Evolutionary conservation across 2,113 vertebrate genomes (phyloP).

Genomic region (Ciconia stormi): DNA sequence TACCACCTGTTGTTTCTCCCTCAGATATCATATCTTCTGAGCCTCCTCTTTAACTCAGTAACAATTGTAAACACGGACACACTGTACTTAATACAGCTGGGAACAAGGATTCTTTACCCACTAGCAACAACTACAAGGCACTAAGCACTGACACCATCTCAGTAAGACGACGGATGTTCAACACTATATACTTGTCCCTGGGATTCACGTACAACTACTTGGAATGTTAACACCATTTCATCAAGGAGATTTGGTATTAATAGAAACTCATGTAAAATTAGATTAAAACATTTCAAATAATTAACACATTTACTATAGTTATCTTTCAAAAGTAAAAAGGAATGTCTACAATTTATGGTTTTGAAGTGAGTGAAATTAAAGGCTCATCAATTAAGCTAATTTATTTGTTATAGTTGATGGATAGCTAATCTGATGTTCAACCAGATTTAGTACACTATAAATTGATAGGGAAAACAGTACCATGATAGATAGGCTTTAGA

Average conservation of each 20-base stretch:
- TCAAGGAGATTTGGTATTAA: neutral
- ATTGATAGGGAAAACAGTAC: neutral
- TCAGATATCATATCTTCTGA: neutral
- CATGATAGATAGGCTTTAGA: neutral
- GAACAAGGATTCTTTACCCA: neutral
- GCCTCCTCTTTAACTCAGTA: neutral
- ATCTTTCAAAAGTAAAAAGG: neutral
- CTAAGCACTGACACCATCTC: neutral
- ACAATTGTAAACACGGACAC: neutral
- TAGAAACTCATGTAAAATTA: neutral
- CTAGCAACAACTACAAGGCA: neutral
- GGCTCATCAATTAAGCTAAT: neutral
- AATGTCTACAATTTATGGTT: neutral
- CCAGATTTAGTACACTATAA: neutral
- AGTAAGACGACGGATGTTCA: fast-evolving
- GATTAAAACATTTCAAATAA: neutral
- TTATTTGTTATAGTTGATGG: neutral
- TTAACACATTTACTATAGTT: neutral
- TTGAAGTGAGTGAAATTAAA: neutral
- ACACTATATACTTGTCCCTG: neutral
- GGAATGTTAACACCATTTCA: neutral
- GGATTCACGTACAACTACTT: neutral
- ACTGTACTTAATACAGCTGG: neutral
- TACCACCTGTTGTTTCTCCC: neutral
- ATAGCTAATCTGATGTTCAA: neutral